Evolutionary conservation across 2,888 invertebrate genomes (phyloP).

Genomic region (Eilema griseolum): DNA sequence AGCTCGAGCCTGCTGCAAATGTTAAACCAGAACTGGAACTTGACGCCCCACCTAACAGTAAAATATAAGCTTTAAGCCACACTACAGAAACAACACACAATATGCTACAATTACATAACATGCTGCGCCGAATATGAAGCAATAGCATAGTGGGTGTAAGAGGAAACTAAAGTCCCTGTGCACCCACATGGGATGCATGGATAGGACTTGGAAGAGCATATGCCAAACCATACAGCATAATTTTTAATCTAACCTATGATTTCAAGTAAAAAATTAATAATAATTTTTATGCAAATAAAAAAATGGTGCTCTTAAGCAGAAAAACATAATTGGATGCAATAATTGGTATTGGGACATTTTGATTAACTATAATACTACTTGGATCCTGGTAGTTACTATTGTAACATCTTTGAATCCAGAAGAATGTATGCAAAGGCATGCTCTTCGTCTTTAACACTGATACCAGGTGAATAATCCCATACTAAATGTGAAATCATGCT

Average conservation of each 20-base stretch:
- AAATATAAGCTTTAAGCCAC: constrained; percentile 22
- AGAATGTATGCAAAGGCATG: no score
- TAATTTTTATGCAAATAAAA: not conserved
- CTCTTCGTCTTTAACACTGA: no score
- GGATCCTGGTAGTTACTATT: no score
- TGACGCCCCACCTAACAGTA: constrained; percentile 64
- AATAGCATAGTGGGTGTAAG: not conserved
- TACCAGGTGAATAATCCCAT: no score
- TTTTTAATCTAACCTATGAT: no score
- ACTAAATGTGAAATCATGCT: no score
- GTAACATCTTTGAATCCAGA: no score
- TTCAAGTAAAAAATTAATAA: no score
- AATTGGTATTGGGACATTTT: no score
- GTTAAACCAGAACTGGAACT: constrained; percentile 71
- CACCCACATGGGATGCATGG: not conserved
- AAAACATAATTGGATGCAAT: not conserved
- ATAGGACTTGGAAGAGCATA: not conserved
- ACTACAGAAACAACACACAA: constrained; percentile 10
- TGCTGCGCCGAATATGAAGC: not conserved
- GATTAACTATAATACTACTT: no score
- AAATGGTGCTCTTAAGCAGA: not conserved
- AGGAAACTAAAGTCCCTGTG: not conserved
- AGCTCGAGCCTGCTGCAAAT: constrained; percentile 75
- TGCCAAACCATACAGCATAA: not conserved
- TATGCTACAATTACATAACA: constrained; percentile 1